Base-by-base conservation (phyloP, 53 echinoderm and acorn worm genomes). In the Holothuria scabra region DNA sequence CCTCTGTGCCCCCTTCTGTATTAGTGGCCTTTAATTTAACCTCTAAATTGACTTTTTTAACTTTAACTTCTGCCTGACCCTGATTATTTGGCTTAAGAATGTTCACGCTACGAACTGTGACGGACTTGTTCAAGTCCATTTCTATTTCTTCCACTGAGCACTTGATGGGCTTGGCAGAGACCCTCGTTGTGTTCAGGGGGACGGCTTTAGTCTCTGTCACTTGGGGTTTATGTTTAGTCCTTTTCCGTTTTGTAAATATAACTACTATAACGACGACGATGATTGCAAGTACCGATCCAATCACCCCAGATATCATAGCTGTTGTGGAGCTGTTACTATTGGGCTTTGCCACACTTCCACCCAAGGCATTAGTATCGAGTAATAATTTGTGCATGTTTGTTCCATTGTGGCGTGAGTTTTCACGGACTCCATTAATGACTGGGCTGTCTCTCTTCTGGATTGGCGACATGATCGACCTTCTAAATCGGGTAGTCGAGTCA, bases 11-110 rank as follows among this genome's bases (percentile, higher is more conserved):
- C 16, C 84, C 90, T 55, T 88, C 92, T n/a, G 30, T 65, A 28
- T 80, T 81, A 1, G 48, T 56, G 65, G 88, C 85, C 84, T 92
- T 83, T 62, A 88, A 82, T 81, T 92, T 91, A 22, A 89, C 91
- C 86, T 97, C 92, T 84, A 97, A 75, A 85, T 97, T 97, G 59
- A 97, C 94, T 89, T 94, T 93, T 91, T 95, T 95, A 31, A 95
- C 85, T 79, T 87, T 93, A 32, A 68, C 81, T 74, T 93, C 91
- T 56, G 84, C 30, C 79, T 82, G 91, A 78, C 84, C 74, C 56
- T 80, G 56, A 62, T 97, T 97, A 32, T 94, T 90, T 34, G 78
- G 78, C 74, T 97, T 94, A 79, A 92, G 46, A 49, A 97, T 76
- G 66, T 97, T 94, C 8, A 97, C 78, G 46, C 84, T 94, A 87